Percentiles rank a stretch among this genome's conserved stretches.
Conservation (phyloP, 1,140 invertebrate genomes). For the silkworm (Bombyx mori) region ASM3026992v2 NC_085111.1:5063001-5063500, state of each 20-base stretch:
- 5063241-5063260: slow-evolving; percentile 19
- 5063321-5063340: slow-evolving; percentile 11
- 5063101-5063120: too few species aligned
- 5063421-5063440: slow-evolving; percentile 31
- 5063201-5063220: slow-evolving; percentile 7
- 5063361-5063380: slow-evolving; percentile 15
- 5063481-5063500: slow-evolving; percentile 23
- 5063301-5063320: slow-evolving; percentile 2
- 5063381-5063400: slow-evolving; percentile 9
- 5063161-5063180: too few species aligned
- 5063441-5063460: slow-evolving; percentile 18
- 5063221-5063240: slow-evolving; percentile 32
- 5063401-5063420: slow-evolving; percentile 30
- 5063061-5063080: too few species aligned
- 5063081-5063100: too few species aligned
- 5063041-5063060: too few species aligned
- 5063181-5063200: not conserved
- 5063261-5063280: slow-evolving; percentile 19
- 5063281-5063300: slow-evolving; percentile 6
- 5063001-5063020: too few species aligned
- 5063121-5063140: too few species aligned
- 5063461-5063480: slow-evolving; percentile 19
- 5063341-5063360: slow-evolving; percentile 4
- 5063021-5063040: too few species aligned
- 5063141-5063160: too few species aligned